Base-by-base conservation (phyloP, 1,140 invertebrate species). In the Sarcophaga peregrina region DNA sequence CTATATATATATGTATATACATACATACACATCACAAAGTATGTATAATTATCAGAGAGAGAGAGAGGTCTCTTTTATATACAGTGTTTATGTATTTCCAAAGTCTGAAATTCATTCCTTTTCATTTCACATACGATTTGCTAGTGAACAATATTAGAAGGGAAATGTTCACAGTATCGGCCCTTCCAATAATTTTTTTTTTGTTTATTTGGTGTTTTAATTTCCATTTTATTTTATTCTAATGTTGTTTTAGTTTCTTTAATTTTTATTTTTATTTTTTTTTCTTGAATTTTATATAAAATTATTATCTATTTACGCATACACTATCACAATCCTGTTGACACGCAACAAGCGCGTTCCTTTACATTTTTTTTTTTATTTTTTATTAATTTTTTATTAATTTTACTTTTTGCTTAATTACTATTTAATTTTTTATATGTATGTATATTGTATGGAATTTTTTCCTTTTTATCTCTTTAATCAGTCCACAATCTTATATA, bases 311-410 rank as follows among this genome's bases (percentile, higher is more conserved):
- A 86, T 82, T 84, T 89, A 86, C 85, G 87, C 86, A 89, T 87
- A 89, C 88, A 89, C 88, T 89, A 89, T 89, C 88, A 89, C 88
- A 89, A 87, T 89, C 87, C 20, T 84, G 83, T 86, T 87, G 52
- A 75, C 50, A 68, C 82, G 54, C 82, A 73, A 54, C 58, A 48
- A 8, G 47, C 25, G 58, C 75, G 48, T 78, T 52, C 37, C 80
- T 75, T 68, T 80, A 47, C 47, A 54, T 50, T 20, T 20, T n/a
- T 52, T 25, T 78, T 50, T 78, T 50, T n/a, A n/a, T n/a, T n/a
- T n/a, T n/a, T n/a, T n/a, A n/a, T n/a, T n/a, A n/a, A n/a, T n/a
- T n/a, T n/a, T n/a, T n/a, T n/a, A n/a, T n/a, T n/a, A n/a, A n/a
- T n/a, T n/a, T n/a, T n/a, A n/a, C n/a, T 78, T 78, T 72, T 72